Base-by-base conservation (phyloP, 2,797 vertebrate species). In the Crocidura indochinensis region DNA sequence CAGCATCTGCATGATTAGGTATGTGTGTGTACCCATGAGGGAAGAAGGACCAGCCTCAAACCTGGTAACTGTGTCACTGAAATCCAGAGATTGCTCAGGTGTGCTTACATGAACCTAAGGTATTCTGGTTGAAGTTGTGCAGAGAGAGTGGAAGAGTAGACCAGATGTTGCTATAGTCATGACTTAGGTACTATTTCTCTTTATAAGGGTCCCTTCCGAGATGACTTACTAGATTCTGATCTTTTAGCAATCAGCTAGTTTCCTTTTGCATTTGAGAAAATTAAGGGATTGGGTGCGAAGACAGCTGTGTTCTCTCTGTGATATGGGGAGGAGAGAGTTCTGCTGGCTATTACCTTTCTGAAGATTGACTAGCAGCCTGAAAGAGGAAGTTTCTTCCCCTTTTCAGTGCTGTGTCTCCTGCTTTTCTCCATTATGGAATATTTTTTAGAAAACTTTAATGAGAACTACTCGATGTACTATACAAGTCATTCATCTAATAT, bases 191-290 rank as follows among this genome's bases (percentile, higher is more conserved):
- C 38, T 38, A 38, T 5, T 38, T 38, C 38, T 68, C 44, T 20
- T 60, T 81, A n/a, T 84, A n/a, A 47, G 79, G 47, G 15, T 47
- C 24, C 10, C 24, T 91, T 69, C 77, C 80, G 84, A 85, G 68
- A 4, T 74, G 79, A 17, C 65, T 51, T 71, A 75, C 22, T 85
- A 38, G 5, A 46, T 51, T 74, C 67, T 47, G 49, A 20, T 51
- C 29, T 82, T 11, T 78, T 38, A 62, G 1, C 1, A 2, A 44
- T 88, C 53, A 27, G 11, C 19, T 56, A 44, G n/a, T 67, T 82
- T 82, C 29, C 44, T 27, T 79, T 79, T 12, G 0, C 10, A 46
- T 14, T 83, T 73, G 77, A 77, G 76, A 92, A 92, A 85, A 27
- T 68, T 51, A 65, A 64, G 56, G 14, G 10, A 44, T 46, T 4